Percentiles rank a stretch among this genome's conserved stretches.
Conservation (phyloP, 2,888 invertebrate genomes). For the Kuschelorhynchus macadamiae region DNA sequence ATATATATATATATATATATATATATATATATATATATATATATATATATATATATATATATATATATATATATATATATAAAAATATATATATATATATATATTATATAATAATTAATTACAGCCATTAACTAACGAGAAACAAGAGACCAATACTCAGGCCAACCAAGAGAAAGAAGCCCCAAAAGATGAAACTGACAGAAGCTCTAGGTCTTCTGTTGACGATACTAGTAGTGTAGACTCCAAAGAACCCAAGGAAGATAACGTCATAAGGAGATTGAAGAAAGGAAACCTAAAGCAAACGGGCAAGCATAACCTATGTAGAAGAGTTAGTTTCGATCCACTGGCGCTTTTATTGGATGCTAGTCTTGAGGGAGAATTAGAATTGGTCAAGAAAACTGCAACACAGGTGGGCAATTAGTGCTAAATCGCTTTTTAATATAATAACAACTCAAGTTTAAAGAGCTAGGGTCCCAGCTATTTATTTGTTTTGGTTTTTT, state of each 20-base stretch:
- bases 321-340: slow-evolving; percentile 95
- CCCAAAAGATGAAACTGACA: slow-evolving; percentile 59
- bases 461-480: no score
- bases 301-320: slow-evolving; percentile 77
- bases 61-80: no score
- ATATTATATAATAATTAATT: no score
- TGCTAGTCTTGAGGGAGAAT: slow-evolving; percentile 97
- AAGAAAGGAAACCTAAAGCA: slow-evolving; percentile 87
- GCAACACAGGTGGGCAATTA: slow-evolving; percentile 90
- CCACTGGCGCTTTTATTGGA: slow-evolving; percentile 96
- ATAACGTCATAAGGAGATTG: slow-evolving; percentile 76
- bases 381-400: slow-evolving; percentile 96
- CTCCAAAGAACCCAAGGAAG: slow-evolving; percentile 57
- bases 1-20: no score
- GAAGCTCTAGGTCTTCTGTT: slow-evolving; percentile 51
- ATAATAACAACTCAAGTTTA: no score
- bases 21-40: no score
- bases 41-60: no score
- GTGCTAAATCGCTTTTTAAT: no score
- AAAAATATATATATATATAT: no score
- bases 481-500: background rate
- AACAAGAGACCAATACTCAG: slow-evolving; percentile 22
- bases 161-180: slow-evolving; percentile 27
- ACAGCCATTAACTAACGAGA: slow-evolving; percentile 9
- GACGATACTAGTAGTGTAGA: slow-evolving; percentile 51